Base-by-base conservation (phyloP, 2,888 invertebrate genomes). In the Drosophila bunnanda region DNA sequence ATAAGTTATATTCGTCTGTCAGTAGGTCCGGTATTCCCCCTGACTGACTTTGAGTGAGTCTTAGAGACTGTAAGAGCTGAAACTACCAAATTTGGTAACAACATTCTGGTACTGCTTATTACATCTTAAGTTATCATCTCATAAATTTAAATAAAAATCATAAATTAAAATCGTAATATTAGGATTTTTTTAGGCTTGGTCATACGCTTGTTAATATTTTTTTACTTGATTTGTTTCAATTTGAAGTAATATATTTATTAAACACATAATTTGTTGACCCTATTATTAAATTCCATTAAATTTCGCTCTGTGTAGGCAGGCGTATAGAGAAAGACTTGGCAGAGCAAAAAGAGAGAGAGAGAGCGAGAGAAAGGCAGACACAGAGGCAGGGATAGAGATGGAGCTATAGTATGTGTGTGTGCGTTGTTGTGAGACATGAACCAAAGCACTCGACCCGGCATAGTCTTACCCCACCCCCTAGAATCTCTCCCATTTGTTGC, bases 381-480 rank as follows among this genome's bases (percentile, higher is more conserved):
- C 34, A 8, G 38, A 17, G 25, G 22, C 46, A 39, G 17, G n/a
- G 38, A 10, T 8, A 39, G 41, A 55, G 44, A 60, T 13, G n/a
- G 34, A 46, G 39, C 50, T 8, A 20, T 43, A 22, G 43, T 53
- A 8, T 44, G 25, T 57, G 66, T 62, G 56, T 57, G 50, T 66
- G 52, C 62, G 53, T 57, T 28, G n/a, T 48, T 75, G 54, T 71
- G 65, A 60, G 76, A 53, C 66, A 67, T 80, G 81, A 86, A 87
- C 76, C 72, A 84, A 81, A 79, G 88, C 79, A 87, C 79, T 85
- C 82, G 76, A 85, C 88, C 77, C 82, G 79, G 72, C 85, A 72
- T 65, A 67, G 52, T 52, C 41, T 30, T 44, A 48, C 22, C 68
- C 57, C 55, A 20, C 46, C 61, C 50, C 28, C 22, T 22, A 20